Percentiles rank a stretch among this genome's conserved stretches.
These are phyloP conservation scores for Heptranchias perlo DNA, from an alignment of 2,113 vertebrate genomes.

Conservation along the genomic window DNA sequence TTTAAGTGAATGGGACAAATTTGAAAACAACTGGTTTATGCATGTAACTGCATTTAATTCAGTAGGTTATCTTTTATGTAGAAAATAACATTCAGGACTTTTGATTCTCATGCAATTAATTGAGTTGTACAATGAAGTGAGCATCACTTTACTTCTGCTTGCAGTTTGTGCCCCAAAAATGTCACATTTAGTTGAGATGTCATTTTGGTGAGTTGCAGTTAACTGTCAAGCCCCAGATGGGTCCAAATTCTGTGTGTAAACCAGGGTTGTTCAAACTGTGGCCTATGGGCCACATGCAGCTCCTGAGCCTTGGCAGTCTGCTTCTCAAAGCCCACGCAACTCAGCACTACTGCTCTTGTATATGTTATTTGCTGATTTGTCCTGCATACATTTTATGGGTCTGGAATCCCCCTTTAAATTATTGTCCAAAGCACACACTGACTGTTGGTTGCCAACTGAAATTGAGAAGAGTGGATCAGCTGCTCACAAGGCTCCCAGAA, in stretches of 20 bases:
- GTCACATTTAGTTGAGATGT: background rate
- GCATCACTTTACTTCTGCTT: background rate
- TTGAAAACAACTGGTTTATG: background rate
- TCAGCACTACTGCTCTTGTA: no score
- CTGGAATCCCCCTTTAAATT: background rate
- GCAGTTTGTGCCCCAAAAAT: background rate
- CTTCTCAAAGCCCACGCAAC: background rate
- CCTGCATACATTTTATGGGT: background rate
- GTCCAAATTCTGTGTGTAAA: no score
- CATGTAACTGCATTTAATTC: background rate
- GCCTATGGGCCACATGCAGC: background rate
- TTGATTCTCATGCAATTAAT: background rate
- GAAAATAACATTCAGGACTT: background rate
- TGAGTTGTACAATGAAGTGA: background rate
- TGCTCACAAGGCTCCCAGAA: background rate
- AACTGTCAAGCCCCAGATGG: background rate
- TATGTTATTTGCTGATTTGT: background rate
- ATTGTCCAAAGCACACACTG: background rate
- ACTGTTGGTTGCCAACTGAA: background rate
- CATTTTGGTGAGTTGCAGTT: background rate
- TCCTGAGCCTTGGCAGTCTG: background rate
- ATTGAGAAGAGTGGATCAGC: background rate
- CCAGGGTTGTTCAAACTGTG: background rate
- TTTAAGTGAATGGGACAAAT: slow-evolving; percentile 11
- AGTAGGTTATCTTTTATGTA: background rate